A percentile compares a stretch with the other conserved stretches of the same genome.
Conservation (phyloP, 2,113 vertebrate genomes). For the Bujurquina vittata region DNA sequence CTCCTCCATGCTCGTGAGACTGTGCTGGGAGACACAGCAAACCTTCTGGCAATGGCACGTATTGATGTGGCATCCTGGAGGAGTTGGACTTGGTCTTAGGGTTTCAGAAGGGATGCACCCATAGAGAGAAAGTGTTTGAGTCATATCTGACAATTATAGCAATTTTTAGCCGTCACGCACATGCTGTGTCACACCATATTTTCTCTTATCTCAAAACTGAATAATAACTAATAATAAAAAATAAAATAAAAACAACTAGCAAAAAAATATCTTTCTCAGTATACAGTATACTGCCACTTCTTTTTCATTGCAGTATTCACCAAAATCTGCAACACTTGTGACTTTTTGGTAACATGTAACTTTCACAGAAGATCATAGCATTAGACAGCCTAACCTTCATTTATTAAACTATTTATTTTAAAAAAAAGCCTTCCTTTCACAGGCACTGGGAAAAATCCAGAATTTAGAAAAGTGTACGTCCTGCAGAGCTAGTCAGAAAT, state of each 20-base stretch:
- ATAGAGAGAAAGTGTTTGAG: not conserved
- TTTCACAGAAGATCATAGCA: not conserved
- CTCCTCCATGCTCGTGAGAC: no score
- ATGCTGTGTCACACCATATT: not conserved
- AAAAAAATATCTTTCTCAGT: not conserved
- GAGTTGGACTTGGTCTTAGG: not conserved
- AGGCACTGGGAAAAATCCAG: not conserved
- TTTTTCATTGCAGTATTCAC: not conserved
- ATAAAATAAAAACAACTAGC: not conserved
- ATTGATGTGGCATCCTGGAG: no score
- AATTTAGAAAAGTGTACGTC: not conserved
- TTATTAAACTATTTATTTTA: no score
- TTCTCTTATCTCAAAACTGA: not conserved
- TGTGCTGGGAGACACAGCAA: no score
- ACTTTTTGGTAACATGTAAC: not conserved
- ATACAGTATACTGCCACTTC: not conserved
- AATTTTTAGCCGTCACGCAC: not conserved
- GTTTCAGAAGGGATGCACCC: not conserved
- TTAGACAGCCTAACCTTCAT: not conserved
- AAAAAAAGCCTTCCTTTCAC: not conserved
- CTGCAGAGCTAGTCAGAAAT: not conserved
- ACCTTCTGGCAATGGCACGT: no score
- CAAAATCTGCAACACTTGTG: not conserved
- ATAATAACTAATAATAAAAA: not conserved
- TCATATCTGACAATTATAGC: no score